Evolutionary conservation across 2,888 invertebrate species (phyloP).

Genomic region (Cephus runcator): DNA sequence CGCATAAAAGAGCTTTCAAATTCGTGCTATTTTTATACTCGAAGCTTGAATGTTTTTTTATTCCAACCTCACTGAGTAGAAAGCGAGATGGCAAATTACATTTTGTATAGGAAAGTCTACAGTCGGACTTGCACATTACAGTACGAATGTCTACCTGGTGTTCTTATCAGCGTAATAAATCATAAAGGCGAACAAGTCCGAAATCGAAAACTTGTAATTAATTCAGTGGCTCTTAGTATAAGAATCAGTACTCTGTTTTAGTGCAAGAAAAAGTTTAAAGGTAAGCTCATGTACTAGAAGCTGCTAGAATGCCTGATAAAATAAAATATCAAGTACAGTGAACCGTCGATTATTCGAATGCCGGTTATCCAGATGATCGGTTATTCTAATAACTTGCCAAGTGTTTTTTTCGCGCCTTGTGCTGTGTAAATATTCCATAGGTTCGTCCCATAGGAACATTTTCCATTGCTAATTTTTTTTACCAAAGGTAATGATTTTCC

Average conservation of each 20-base stretch:
- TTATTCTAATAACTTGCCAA: too few species aligned
- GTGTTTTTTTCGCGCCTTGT: too few species aligned
- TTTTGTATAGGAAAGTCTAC: neutral
- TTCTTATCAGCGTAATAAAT: neutral
- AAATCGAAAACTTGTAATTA: too few species aligned
- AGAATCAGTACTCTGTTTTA: neutral
- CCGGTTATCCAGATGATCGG: too few species aligned
- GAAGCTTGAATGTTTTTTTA: neutral
- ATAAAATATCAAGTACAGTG: too few species aligned
- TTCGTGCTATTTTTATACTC: neutral
- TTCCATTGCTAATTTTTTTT: too few species aligned
- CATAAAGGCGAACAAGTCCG: too few species aligned
- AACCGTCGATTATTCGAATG: too few species aligned
- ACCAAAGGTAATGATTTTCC: too few species aligned
- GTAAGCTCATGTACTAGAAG: neutral
- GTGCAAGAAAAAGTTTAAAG: neutral
- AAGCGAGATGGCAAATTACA: neutral
- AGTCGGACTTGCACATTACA: neutral
- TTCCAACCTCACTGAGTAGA: neutral
- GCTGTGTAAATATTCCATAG: too few species aligned
- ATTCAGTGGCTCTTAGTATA: neutral
- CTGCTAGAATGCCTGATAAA: too few species aligned
- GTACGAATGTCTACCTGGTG: neutral
- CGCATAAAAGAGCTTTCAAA: neutral
- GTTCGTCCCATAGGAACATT: too few species aligned